Conservation (phyloP, 2,113 vertebrate genomes). For the Onychostoma macrolepis region DNA sequence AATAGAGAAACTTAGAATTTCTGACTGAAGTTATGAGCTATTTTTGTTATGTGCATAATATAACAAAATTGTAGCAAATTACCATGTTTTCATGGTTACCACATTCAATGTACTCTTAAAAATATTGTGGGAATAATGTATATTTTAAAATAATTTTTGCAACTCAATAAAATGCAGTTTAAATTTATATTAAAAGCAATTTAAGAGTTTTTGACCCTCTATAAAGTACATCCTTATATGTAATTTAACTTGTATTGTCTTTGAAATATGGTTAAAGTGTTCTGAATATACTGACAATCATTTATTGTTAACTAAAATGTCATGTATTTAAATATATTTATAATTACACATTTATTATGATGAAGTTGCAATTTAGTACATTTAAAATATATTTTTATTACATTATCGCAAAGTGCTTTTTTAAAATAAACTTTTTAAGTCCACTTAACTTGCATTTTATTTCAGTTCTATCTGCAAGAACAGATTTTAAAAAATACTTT, state of each 20-base stretch:
- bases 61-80: background rate
- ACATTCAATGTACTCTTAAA: background rate
- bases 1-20: background rate
- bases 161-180: background rate
- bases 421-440: background rate
- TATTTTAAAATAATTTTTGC: background rate
- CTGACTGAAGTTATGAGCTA: background rate
- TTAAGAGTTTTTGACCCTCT: background rate
- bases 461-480: background rate
- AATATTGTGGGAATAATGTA: no score
- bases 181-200: background rate
- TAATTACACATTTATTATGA: background rate
- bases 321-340: background rate
- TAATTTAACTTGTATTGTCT: background rate
- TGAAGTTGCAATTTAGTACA: background rate
- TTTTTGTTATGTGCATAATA: background rate
- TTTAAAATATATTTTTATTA: background rate
- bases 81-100: background rate
- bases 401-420: background rate
- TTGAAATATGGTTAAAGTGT: background rate
- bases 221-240: background rate
- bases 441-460: background rate
- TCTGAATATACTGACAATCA: background rate
- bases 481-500: background rate
- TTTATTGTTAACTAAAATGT: background rate